These are phyloP conservation scores for Myripristis murdjan DNA, from an alignment of 2,797 vertebrate genomes.

Conservation along the genomic window DNA sequence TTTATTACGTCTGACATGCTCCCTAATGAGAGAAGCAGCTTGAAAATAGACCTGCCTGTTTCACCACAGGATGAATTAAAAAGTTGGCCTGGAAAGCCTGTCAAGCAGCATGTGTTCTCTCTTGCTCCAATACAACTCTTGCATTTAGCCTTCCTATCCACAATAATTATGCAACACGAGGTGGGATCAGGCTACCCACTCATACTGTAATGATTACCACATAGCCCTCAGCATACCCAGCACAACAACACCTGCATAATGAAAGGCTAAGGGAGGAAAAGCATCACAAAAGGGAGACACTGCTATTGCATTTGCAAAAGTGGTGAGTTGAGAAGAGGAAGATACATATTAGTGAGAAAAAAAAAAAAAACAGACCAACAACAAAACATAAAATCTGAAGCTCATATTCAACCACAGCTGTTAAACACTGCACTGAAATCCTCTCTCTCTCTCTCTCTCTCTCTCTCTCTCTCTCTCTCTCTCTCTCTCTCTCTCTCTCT, in stretches of 20 bases:
- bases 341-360: neutral
- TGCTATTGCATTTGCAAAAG: neutral
- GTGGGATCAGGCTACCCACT: slow-evolving; percentile 72
- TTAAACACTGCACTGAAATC: slow-evolving; percentile 41
- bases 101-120: slow-evolving; percentile 24
- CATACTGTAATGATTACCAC: slow-evolving; percentile 69
- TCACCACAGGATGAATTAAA: slow-evolving; percentile 15
- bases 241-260: slow-evolving; percentile 62
- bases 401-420: slow-evolving; percentile 51
- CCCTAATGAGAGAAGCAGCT: slow-evolving; percentile 18
- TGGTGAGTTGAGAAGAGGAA: slow-evolving; percentile 21
- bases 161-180: slow-evolving; percentile 77
- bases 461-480: slow-evolving; percentile 19
- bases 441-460: slow-evolving; percentile 27
- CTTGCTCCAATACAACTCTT: slow-evolving; percentile 16
- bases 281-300: neutral
- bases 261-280: neutral
- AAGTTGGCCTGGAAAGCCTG: slow-evolving; percentile 17
- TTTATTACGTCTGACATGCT: slow-evolving; percentile 5
- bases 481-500: slow-evolving; percentile 7
- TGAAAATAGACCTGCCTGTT: slow-evolving; percentile 12
- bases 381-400: slow-evolving; percentile 30
- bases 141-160: slow-evolving; percentile 45
- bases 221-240: slow-evolving; percentile 57
- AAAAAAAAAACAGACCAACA: slow-evolving; percentile 14